Percentiles rank a stretch among this genome's conserved stretches.
phyloP scores from a whole-genome alignment of 2,888 invertebrate species.

The Danaus chrysippus region DNA sequence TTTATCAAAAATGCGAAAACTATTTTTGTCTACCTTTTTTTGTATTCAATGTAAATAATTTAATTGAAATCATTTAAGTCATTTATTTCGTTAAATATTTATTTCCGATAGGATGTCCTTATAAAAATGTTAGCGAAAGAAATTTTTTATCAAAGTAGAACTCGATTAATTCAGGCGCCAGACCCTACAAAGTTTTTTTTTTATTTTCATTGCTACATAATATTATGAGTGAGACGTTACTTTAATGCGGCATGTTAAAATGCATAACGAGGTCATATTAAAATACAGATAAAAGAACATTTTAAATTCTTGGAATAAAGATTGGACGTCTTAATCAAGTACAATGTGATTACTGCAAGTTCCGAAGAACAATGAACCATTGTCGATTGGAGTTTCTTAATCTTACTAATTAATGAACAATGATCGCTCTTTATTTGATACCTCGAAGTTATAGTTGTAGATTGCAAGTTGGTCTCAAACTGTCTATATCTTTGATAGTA shows the following conservation, averaged over 20 bases:
- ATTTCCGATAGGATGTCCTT: too few relatives aligned
- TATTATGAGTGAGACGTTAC: slow-evolving; percentile 3
- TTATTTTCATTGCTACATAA: background rate
- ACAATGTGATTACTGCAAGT: background rate
- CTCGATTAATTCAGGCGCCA: slow-evolving; percentile 5
- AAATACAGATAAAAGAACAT: slow-evolving; percentile 2
- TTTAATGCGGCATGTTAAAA: slow-evolving; percentile 7
- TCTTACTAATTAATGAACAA: slow-evolving; percentile 19
- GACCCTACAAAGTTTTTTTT: background rate
- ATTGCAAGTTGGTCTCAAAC: slow-evolving; percentile 59
- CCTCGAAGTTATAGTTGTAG: slow-evolving; percentile 19
- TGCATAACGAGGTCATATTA: slow-evolving; percentile 4
- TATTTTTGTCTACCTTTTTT: too few relatives aligned
- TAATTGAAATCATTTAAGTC: too few relatives aligned
- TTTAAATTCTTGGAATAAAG: slow-evolving; percentile 6
- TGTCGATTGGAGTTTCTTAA: slow-evolving; percentile 17
- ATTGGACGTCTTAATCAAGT: slow-evolving; percentile 7
- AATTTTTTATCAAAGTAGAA: background rate
- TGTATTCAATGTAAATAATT: too few relatives aligned
- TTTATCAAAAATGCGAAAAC: too few relatives aligned
- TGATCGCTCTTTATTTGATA: slow-evolving; percentile 15
- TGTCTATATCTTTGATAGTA: slow-evolving; percentile 33
- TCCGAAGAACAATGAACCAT: slow-evolving; percentile 7
- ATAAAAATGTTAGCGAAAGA: background rate
- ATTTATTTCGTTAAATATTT: too few relatives aligned